phyloP scores from a whole-genome alignment of 2,797 vertebrate genomes.

The Poeciliopsis gracilis region DNA sequence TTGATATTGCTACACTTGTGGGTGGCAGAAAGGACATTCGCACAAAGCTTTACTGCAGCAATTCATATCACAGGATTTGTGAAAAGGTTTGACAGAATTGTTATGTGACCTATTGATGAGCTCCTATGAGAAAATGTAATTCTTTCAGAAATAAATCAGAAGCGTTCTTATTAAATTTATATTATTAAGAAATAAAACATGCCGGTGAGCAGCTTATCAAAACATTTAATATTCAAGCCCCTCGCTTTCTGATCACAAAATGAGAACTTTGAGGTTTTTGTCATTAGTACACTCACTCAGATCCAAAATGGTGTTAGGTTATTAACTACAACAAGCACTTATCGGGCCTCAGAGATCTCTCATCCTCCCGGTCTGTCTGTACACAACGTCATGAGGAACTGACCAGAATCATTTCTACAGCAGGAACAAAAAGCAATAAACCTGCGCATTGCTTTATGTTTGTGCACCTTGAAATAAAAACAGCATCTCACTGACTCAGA shows the following conservation, averaged over 20 bases:
- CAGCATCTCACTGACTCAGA: neutral
- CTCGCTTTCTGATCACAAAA: neutral
- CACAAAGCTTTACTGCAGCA: conserved; percentile 6
- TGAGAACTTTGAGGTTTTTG: neutral
- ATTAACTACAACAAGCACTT: conserved; percentile 2
- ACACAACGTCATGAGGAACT: neutral
- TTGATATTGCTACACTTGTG: conserved; percentile 15
- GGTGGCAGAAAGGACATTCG: conserved; percentile 11
- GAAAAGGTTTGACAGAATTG: neutral
- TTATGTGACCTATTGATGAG: conserved; percentile 46
- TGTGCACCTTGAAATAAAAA: conserved; percentile 6
- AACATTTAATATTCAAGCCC: neutral
- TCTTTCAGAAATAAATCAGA: conserved; percentile 14
- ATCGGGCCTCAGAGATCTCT: conserved; percentile 1
- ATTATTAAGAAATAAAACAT: conserved; percentile 18
- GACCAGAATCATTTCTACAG: conserved; percentile 8
- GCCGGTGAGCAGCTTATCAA: conserved; percentile 10
- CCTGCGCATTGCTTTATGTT: conserved; percentile 5
- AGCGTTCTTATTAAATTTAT: conserved; percentile 14
- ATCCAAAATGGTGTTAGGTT: conserved; percentile 8
- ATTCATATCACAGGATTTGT: conserved; percentile 1
- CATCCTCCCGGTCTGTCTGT: neutral
- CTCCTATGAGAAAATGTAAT: conserved; percentile 16
- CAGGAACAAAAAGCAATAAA: conserved; percentile 8
- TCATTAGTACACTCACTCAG: neutral